Conservation (phyloP, 2,113 vertebrate genomes). For the Sylvia atricapilla region DNA sequence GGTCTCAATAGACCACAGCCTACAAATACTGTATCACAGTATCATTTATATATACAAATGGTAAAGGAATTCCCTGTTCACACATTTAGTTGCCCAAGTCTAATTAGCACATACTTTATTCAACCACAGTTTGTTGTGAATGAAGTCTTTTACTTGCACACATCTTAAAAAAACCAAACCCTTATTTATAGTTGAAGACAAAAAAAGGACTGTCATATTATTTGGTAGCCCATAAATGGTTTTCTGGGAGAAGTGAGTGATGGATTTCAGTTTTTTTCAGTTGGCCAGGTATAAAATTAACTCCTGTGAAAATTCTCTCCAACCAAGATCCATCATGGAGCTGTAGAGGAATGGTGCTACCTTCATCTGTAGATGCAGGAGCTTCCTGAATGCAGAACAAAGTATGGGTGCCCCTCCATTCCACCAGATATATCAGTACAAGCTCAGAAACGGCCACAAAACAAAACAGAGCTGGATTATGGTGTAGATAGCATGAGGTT, state of each 20-base stretch:
- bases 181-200: neutral
- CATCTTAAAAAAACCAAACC: neutral
- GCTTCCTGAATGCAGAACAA: neutral
- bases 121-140: neutral
- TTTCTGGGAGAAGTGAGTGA: neutral
- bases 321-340: neutral
- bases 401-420: neutral
- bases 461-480: slow-evolving; percentile 4
- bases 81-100: neutral
- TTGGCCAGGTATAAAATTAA: neutral
- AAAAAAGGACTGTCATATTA: neutral
- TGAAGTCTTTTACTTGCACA: neutral
- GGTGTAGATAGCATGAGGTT: neutral
- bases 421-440: neutral
- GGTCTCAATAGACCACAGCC: neutral
- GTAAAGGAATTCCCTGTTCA: neutral
- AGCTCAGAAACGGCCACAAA: neutral
- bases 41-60: neutral
- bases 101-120: neutral
- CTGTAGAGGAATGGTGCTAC: neutral
- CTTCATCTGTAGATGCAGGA: neutral
- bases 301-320: neutral
- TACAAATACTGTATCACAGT: neutral
- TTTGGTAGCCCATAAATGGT: neutral
- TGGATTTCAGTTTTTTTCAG: neutral